A percentile compares a stretch with the other conserved stretches of the same genome.
Conservation (phyloP, 2,113 vertebrate species). For the Centropus bengalensis region DNA sequence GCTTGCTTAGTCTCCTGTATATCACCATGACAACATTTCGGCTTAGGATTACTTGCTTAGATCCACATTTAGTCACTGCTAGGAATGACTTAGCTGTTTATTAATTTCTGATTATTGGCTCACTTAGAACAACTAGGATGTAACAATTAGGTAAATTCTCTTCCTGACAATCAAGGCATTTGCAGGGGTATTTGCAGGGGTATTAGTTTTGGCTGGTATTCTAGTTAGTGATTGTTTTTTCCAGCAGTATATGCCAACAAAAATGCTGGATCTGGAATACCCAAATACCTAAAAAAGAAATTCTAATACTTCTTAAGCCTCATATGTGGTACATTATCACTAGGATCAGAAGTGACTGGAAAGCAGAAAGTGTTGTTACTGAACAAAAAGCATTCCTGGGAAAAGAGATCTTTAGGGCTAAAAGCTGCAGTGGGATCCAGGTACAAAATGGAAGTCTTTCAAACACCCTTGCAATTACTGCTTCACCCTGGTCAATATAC, state of each 20-base stretch:
- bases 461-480: neutral
- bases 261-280: neutral
- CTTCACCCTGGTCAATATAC: neutral
- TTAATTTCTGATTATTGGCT: constrained; percentile 31
- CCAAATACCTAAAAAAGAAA: neutral
- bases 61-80: constrained; percentile 44
- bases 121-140: neutral
- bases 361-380: neutral
- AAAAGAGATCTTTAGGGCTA: neutral
- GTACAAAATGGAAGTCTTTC: neutral
- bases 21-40: constrained; percentile 75
- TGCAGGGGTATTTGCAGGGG: neutral
- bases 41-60: constrained; percentile 64
- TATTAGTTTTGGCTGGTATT: neutral
- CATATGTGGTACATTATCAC: neutral
- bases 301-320: neutral
- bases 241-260: neutral
- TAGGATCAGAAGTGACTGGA: neutral
- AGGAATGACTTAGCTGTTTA: constrained; percentile 18
- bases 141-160: neutral
- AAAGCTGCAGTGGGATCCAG: neutral
- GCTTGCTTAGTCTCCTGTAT: constrained; percentile 60
- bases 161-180: neutral
- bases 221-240: neutral
- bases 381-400: neutral